Evolutionary conservation across 2,113 vertebrate species (phyloP), one percentile per base, ranked within the genome.

Genomic region (Hepsetus odoe): DNA sequence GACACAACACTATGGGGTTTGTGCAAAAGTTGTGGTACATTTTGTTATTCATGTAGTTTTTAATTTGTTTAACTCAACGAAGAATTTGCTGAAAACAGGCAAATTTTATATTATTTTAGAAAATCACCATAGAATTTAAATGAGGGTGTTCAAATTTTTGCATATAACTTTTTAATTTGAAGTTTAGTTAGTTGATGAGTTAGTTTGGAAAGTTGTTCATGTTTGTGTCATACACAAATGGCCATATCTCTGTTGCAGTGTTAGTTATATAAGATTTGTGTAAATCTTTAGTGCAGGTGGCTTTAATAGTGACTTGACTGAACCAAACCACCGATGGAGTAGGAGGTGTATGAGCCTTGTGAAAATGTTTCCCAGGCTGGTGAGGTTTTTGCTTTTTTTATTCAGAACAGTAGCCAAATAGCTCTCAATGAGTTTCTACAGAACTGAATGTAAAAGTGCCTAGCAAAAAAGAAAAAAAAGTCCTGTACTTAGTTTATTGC

Each of bases 401-500:
- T 53, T 38, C 13, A 56, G 30, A 61, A 32, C 12, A 74, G 26
- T 53, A 62, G 53, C 38, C 65, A 71, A n/a, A 46, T 46, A 14
- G n/a, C 51, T 56, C 3, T 73, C 61, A 32, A 73, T 75, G 65
- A 53, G n/a, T 28, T 28, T 74, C 14, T 61, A 59, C 28, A 62
- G 58, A 65, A 55, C 28, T 53, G 28, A 38, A 59, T 74, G 30
- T 74, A 38, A 80, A n/a, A 80, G 55, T 40, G 53, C 14, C 74
- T 76, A 77, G 69, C 80, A 69, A 74, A 20, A 30, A 1, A 80
- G 46, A 46, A 18, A 49, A 72, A 66, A 7, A 8, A 68, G 20
- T 56, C 8, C 20, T 46, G 51, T 24, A 9, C 22, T 38, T 8
- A 22, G 61, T 20, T 32, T 16, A 0, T 62, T 2, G 8, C 30